A percentile compares a stretch with the other conserved stretches of the same genome.
Evolutionary conservation across 1,140 invertebrate species (phyloP).

Genomic region (Scaptomyza graminum): DNA sequence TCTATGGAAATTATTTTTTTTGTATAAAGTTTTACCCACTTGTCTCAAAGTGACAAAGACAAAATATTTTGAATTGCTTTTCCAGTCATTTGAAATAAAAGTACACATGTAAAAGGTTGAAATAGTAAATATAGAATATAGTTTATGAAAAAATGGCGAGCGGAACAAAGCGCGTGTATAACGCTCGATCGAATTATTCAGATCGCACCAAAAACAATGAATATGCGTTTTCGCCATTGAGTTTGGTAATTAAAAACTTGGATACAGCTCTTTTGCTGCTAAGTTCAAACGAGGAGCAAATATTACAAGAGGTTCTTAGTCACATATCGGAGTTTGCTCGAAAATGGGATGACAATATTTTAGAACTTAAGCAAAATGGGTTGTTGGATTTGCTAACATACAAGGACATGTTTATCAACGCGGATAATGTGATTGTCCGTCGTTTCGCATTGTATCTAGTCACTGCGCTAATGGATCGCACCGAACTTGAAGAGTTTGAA

Average conservation of each 20-base stretch:
- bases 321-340: constrained; percentile 71
- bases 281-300: constrained; percentile 61
- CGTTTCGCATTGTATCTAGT: constrained; percentile 68
- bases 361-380: constrained; percentile 46
- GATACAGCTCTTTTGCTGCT: constrained; percentile 64
- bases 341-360: constrained; percentile 55
- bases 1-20: too few relatives aligned
- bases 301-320: constrained; percentile 60
- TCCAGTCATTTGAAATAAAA: constrained; percentile 9
- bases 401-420: constrained; percentile 60
- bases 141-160: constrained; percentile 52
- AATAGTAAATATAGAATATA: constrained; percentile 4
- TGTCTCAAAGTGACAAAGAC: too few relatives aligned
- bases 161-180: constrained; percentile 61
- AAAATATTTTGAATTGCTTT: not conserved
- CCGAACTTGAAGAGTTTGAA: constrained; percentile 60
- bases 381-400: constrained; percentile 57
- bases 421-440: constrained; percentile 53
- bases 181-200: constrained; percentile 51
- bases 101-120: not conserved
- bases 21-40: too few relatives aligned
- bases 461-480: constrained; percentile 56
- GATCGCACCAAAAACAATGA: constrained; percentile 64
- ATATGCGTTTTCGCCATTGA: constrained; percentile 55
- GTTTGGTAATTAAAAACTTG: constrained; percentile 53